These are phyloP conservation scores for Cyanistes caeruleus DNA, from an alignment of 2,113 vertebrate species.

Conservation along the genomic window DNA sequence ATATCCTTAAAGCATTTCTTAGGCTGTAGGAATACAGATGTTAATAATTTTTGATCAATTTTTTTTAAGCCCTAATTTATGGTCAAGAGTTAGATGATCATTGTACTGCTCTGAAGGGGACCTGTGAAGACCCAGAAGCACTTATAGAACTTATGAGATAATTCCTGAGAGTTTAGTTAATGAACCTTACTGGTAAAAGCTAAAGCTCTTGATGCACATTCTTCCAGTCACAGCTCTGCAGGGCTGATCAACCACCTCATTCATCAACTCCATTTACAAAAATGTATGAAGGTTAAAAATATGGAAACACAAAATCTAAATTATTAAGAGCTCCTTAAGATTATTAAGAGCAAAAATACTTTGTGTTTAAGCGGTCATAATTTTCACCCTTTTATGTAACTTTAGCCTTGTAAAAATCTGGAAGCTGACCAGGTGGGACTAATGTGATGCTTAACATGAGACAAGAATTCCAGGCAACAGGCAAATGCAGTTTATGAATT, in stretches of 20 bases:
- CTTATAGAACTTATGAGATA: constrained; percentile 81
- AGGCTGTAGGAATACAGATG: constrained; percentile 64
- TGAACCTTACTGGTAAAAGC: constrained; percentile 91
- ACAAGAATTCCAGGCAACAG: constrained; percentile 50
- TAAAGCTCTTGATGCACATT: constrained; percentile 72
- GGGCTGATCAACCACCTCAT: constrained; percentile 46
- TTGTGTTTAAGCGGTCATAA: background rate
- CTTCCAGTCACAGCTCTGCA: constrained; percentile 74
- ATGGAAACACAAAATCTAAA: constrained; percentile 60
- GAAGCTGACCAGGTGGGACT: constrained; percentile 21
- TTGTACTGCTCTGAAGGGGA: constrained; percentile 76
- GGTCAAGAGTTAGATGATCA: constrained; percentile 69
- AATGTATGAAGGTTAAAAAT: constrained; percentile 31
- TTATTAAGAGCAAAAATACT: background rate
- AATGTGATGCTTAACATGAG: constrained; percentile 36
- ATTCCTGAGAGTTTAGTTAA: constrained; percentile 94
- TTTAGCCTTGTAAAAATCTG: background rate
- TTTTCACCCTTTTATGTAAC: background rate
- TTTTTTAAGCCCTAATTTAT: constrained; percentile 67
- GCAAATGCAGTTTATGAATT: background rate
- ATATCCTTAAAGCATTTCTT: constrained; percentile 72
- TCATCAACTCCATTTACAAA: constrained; percentile 47
- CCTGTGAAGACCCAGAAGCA: constrained; percentile 81
- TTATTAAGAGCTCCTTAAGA: background rate
- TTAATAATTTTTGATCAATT: constrained; percentile 50